These are phyloP conservation scores for Sepiola atlantica DNA, from an alignment of 2,888 invertebrate species.

Conservation along the genomic window DNA sequence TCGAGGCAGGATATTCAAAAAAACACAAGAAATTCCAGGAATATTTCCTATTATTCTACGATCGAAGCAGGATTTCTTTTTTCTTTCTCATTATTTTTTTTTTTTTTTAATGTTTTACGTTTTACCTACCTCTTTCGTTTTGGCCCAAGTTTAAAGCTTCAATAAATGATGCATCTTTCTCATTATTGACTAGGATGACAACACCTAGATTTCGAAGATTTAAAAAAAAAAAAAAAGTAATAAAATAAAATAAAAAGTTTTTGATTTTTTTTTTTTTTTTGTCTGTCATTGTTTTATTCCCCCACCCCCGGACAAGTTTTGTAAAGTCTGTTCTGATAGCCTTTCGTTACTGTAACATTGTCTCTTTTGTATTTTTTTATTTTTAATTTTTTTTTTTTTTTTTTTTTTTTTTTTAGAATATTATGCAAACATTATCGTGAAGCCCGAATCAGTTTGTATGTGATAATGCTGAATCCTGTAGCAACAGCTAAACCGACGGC, in stretches of 20 bases:
- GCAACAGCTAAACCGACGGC: conserved; percentile 53
- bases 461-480: conserved; percentile 54
- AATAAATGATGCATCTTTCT: not conserved
- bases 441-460: conserved; percentile 51
- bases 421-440: conserved; percentile 35
- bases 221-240: no score
- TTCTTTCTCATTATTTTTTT: not conserved
- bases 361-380: not conserved
- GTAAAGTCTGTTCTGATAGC: not conserved
- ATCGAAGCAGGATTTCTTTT: not conserved
- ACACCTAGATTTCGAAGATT: not conserved
- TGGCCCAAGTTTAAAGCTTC: not conserved
- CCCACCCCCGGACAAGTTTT: not conserved
- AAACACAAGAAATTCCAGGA: not conserved
- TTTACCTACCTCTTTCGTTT: not conserved
- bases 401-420: not conserved
- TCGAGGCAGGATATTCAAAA: not conserved
- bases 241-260: no score
- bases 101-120: not conserved
- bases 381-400: not conserved
- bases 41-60: not conserved
- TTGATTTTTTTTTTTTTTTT: not conserved
- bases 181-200: conserved; percentile 16
- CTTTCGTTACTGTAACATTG: no score
- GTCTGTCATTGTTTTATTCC: not conserved